Evolutionary conservation across 2,888 invertebrate genomes (phyloP).

Genomic region (Tricholauxania praeusta): DNA sequence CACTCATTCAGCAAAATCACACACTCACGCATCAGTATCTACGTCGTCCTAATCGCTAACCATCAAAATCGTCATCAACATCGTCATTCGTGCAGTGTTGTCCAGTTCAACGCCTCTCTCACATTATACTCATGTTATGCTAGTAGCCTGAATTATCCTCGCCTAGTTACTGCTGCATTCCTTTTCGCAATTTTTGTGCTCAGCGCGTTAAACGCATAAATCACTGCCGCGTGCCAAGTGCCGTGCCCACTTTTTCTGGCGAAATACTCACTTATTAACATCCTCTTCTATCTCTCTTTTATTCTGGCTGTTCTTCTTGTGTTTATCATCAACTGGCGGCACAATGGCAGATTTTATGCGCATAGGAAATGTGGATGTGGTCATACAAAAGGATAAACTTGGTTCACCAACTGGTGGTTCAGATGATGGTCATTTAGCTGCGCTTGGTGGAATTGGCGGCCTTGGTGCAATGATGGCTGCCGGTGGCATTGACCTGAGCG

Average conservation of each 20-base stretch:
- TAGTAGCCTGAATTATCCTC: no score
- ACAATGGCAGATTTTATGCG: slow-evolving; percentile 80
- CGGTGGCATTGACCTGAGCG: slow-evolving; percentile 71
- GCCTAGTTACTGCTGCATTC: no score
- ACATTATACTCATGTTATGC: no score
- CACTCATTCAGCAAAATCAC: background rate
- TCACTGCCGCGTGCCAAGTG: slow-evolving; percentile 29
- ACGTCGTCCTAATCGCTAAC: slow-evolving; percentile 27
- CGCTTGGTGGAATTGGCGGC: slow-evolving; percentile 63
- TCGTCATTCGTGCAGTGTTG: slow-evolving; percentile 11
- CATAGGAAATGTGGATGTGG: slow-evolving; percentile 74
- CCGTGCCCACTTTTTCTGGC: slow-evolving; percentile 31
- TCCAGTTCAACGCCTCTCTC: background rate
- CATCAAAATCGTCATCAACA: slow-evolving; percentile 29
- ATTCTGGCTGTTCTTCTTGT: slow-evolving; percentile 15
- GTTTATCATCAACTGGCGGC: slow-evolving; percentile 23
- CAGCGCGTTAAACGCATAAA: slow-evolving; percentile 20
- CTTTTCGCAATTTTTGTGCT: no score
- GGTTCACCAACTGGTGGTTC: slow-evolving; percentile 89
- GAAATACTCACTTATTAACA: slow-evolving; percentile 1
- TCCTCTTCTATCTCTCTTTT: slow-evolving; percentile 16
- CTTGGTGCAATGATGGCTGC: slow-evolving; percentile 67
- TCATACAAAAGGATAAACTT: slow-evolving; percentile 79
- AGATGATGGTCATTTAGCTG: slow-evolving; percentile 78
- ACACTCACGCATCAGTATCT: slow-evolving; percentile 20